Conservation (phyloP, 2,797 vertebrate genomes). For the Remorina albescens region DNA sequence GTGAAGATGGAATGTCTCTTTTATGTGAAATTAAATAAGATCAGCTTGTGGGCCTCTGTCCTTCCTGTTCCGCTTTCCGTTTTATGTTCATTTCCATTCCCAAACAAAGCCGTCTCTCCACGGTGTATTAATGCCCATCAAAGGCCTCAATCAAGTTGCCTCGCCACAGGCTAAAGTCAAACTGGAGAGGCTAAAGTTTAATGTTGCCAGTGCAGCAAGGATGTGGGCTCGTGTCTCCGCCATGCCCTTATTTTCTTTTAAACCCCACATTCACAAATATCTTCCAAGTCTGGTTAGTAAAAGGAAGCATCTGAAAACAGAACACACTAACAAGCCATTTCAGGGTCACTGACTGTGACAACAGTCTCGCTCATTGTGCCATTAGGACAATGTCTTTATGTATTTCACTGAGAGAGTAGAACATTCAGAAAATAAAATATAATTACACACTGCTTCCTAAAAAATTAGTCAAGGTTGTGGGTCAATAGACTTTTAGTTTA, state of each 20-base stretch:
- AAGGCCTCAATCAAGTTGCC: constrained; percentile 77
- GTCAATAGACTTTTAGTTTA: constrained; percentile 66
- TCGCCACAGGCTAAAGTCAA: constrained; percentile 78
- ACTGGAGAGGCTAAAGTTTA: constrained; percentile 71
- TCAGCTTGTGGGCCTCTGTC: constrained; percentile 70
- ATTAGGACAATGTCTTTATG: constrained; percentile 62
- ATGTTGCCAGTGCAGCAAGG: constrained; percentile 69
- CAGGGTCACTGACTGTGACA: constrained; percentile 68
- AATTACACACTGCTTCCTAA: constrained; percentile 74
- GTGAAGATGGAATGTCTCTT: constrained; percentile 69
- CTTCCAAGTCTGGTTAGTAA: constrained; percentile 52
- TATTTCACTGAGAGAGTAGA: constrained; percentile 52
- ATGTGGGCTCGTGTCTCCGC: constrained; percentile 75
- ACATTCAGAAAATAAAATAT: constrained; percentile 68
- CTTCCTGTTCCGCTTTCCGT: constrained; percentile 79
- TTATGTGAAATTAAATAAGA: constrained; percentile 81
- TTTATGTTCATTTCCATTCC: constrained; percentile 75
- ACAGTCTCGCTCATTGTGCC: constrained; percentile 73
- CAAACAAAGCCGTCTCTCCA: constrained; percentile 80
- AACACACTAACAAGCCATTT: constrained; percentile 48
- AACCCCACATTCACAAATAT: constrained; percentile 72
- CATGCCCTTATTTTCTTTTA: constrained; percentile 72
- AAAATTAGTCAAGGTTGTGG: constrained; percentile 68
- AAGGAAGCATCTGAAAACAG: constrained; percentile 59
- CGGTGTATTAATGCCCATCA: constrained; percentile 82